Conservation (phyloP, 1,140 invertebrate genomes). For the Zaprionus inermis region DNA sequence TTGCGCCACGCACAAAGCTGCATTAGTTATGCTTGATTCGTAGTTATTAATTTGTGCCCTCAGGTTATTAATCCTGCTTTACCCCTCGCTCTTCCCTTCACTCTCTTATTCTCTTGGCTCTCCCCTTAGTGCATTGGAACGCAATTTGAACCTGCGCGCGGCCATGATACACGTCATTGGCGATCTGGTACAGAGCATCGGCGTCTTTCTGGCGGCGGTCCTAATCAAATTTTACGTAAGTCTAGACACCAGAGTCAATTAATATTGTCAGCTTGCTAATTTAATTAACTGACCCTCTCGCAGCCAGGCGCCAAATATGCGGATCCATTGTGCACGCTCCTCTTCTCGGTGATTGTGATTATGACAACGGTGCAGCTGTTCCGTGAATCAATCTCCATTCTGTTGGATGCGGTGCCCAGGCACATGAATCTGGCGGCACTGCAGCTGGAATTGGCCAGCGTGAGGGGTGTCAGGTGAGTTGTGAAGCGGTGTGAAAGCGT, state of each 20-base stretch:
- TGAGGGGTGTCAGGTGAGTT: slow-evolving; percentile 87
- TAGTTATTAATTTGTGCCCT: slow-evolving; percentile 35
- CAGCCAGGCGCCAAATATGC: slow-evolving; percentile 91
- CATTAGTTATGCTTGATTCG: slow-evolving; percentile 37
- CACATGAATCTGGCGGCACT: slow-evolving; percentile 85
- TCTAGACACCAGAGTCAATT: slow-evolving; percentile 45
- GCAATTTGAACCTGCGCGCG: slow-evolving; percentile 94
- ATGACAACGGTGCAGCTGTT: slow-evolving; percentile 91
- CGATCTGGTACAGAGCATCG: slow-evolving; percentile 95
- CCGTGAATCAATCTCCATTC: slow-evolving; percentile 89
- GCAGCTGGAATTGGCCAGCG: slow-evolving; percentile 85
- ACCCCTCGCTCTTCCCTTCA: background rate
- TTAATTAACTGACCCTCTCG: slow-evolving; percentile 27
- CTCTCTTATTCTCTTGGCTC: background rate
- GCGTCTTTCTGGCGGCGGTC: slow-evolving; percentile 92
- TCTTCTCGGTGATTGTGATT: slow-evolving; percentile 94
- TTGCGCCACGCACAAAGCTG: slow-evolving; percentile 7
- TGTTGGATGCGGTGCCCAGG: slow-evolving; percentile 92
- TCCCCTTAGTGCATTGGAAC: slow-evolving; percentile 21
- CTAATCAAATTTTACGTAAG: slow-evolving; percentile 92
- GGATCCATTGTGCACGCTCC: slow-evolving; percentile 95
- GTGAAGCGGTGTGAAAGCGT: background rate
- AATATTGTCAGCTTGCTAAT: slow-evolving; percentile 31
- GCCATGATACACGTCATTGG: slow-evolving; percentile 97
- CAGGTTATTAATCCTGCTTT: slow-evolving; percentile 11